These are phyloP conservation scores for Itoplectis maculator DNA, from an alignment of 2,888 invertebrate species.

Conservation along the genomic window DNA sequence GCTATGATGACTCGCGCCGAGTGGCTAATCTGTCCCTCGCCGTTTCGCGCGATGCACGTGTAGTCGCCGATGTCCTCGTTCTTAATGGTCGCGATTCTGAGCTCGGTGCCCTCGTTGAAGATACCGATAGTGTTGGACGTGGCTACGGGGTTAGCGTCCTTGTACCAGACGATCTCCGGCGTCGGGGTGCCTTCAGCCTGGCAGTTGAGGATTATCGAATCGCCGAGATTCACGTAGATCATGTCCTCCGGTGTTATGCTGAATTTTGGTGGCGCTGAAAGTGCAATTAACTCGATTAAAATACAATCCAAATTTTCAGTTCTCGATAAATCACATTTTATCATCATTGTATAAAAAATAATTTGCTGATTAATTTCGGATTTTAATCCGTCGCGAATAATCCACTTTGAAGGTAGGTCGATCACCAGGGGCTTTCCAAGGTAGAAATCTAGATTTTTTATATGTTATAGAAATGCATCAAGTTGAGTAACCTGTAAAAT, in stretches of 20 bases:
- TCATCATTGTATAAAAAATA: too few relatives aligned
- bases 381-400: too few relatives aligned
- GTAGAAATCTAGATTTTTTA: too few relatives aligned
- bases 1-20: constrained; percentile 98
- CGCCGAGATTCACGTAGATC: constrained; percentile 98
- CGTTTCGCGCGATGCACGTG: constrained; percentile 97
- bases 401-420: too few relatives aligned
- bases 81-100: constrained; percentile 96
- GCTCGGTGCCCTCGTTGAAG: constrained; percentile 97
- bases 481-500: too few relatives aligned
- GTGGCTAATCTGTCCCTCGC: constrained; percentile 98
- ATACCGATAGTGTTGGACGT: constrained; percentile 95
- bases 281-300: neutral
- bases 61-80: constrained; percentile 98
- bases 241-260: constrained; percentile 97
- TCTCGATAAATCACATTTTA: neutral
- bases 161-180: constrained; percentile 98
- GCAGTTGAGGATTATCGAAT: constrained; percentile 98
- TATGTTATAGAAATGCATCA: too few relatives aligned
- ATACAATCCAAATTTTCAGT: neutral
- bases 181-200: constrained; percentile 98
- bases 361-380: too few relatives aligned
- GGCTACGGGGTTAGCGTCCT: constrained; percentile 96
- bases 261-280: constrained; percentile 95
- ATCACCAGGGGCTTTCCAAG: too few relatives aligned